Percentiles rank a stretch among this genome's conserved stretches.
Conservation (phyloP, 2,888 invertebrate genomes). For the Oxyteleia sp. region DNA sequence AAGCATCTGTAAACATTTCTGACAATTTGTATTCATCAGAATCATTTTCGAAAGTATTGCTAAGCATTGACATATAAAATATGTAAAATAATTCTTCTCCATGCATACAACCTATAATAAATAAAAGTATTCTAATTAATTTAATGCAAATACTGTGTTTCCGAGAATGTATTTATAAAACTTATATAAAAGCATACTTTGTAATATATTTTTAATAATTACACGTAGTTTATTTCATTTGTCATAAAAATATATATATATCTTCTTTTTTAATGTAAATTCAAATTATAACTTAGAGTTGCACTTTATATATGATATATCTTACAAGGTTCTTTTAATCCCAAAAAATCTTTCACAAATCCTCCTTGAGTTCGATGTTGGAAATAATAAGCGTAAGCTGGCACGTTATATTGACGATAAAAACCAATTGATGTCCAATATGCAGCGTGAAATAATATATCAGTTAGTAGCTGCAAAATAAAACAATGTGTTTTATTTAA, state of each 20-base stretch:
- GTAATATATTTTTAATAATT: conserved; percentile 1
- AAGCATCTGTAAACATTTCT: conserved; percentile 7
- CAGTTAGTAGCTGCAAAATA: conserved; percentile 31
- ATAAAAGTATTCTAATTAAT: too few relatives aligned
- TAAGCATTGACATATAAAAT: conserved; percentile 4
- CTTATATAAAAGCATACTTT: too few relatives aligned
- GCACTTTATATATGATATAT: too few relatives aligned
- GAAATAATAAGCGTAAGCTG: conserved; percentile 30
- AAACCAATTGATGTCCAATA: conserved; percentile 30
- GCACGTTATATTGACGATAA: background rate
- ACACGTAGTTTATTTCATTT: too few relatives aligned
- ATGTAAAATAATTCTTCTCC: conserved; percentile 9
- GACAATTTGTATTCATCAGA: background rate
- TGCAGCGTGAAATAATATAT: conserved; percentile 16
- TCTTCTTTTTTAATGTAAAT: too few relatives aligned
- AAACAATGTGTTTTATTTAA: too few relatives aligned
- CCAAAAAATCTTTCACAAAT: conserved; percentile 12
- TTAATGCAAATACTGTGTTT: too few relatives aligned
- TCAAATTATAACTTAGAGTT: too few relatives aligned
- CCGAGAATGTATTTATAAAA: too few relatives aligned
- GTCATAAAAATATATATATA: background rate
- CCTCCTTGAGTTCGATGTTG: conserved; percentile 20
- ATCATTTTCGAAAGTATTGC: conserved; percentile 6
- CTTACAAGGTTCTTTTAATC: conserved; percentile 8
- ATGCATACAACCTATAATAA: conserved; percentile 33